Evolutionary conservation across 2,113 vertebrate species (phyloP), one percentile per base, ranked within the genome.

Genomic region (Sinocyclocheilus rhinocerous): DNA sequence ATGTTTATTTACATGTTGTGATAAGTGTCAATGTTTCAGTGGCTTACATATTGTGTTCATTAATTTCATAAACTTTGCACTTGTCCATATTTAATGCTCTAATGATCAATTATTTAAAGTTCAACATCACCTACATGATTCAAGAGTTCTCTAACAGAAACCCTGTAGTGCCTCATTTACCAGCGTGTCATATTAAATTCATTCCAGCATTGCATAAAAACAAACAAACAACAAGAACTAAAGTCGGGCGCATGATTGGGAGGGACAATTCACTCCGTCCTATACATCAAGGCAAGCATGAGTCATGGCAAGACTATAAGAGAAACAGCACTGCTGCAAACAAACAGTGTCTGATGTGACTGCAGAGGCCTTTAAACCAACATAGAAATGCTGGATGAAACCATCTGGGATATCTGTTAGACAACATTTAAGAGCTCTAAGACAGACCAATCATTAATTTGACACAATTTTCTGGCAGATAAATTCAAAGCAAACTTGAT

Each of bases 401-500:
- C 89, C 85, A 89, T 76, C 33, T 50, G 72, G 75, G 76, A 85
- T 77, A 84, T 86, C 45, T 86, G 39, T 76, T 81, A 67, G 84
- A 90, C 63, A 89, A 90, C 87, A 89, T 88, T 69, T 80, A 85
- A 63, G 48, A 63, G n/a, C n/a, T 83, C 88, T 16, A 75, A 85
- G 86, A 81, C 84, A 39, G 70, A 26, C 84, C 79, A 84, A 65
- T 92, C 59, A 86, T 90, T 90, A 79, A 86, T 67, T 91, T 93
- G 93, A 91, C 93, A 91, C 86, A 88, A 42, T 90, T 88, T 79
- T 76, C 87, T 84, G 83, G 86, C 48, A 55, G 85, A 88, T 92
- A 89, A 87, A 92, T 93, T 88, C 29, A 92, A 93, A 92, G 92
- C 81, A 88, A 45, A 83, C 80, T 89, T 85, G 89, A 90, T 92